Evolutionary conservation across 1,140 invertebrate species (phyloP).

Genomic region (Spodoptera frugiperda): DNA sequence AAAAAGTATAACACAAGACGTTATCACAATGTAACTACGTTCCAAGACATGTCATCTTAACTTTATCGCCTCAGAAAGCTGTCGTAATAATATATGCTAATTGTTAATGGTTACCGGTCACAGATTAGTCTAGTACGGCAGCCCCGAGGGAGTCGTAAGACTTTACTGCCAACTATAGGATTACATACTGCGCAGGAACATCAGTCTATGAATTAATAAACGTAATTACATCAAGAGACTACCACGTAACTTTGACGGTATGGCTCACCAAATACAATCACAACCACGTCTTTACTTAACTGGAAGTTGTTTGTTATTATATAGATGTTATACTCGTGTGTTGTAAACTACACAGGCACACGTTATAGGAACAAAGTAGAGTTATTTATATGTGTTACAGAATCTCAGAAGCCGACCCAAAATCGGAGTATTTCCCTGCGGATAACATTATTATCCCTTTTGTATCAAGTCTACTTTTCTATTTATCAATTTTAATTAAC

Average conservation of each 20-base stretch:
- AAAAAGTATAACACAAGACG: too few relatives aligned
- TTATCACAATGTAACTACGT: too few relatives aligned
- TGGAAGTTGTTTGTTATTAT: too few relatives aligned
- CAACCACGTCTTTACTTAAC: too few relatives aligned
- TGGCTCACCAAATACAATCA: background rate
- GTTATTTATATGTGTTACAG: background rate
- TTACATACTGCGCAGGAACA: conserved; percentile 20
- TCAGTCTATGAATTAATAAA: conserved; percentile 27
- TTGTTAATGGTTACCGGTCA: conserved; percentile 27
- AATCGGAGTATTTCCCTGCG: background rate
- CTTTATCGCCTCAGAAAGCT: background rate
- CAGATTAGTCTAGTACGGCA: conserved; percentile 6
- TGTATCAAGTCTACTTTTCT: background rate
- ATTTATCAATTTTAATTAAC: background rate
- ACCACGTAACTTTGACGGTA: background rate
- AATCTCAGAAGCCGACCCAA: background rate
- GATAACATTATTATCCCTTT: background rate
- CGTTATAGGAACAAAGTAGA: background rate
- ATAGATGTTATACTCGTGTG: too few relatives aligned
- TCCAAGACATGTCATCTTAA: too few relatives aligned
- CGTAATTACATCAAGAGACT: conserved; percentile 5
- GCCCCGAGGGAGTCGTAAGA: conserved; percentile 12
- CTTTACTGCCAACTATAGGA: conserved; percentile 20
- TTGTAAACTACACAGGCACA: background rate
- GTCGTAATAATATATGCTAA: conserved; percentile 14